These are phyloP conservation scores for Helarctos malayanus DNA, from an alignment of 2,797 vertebrate genomes.

Conservation along the genomic window DNA sequence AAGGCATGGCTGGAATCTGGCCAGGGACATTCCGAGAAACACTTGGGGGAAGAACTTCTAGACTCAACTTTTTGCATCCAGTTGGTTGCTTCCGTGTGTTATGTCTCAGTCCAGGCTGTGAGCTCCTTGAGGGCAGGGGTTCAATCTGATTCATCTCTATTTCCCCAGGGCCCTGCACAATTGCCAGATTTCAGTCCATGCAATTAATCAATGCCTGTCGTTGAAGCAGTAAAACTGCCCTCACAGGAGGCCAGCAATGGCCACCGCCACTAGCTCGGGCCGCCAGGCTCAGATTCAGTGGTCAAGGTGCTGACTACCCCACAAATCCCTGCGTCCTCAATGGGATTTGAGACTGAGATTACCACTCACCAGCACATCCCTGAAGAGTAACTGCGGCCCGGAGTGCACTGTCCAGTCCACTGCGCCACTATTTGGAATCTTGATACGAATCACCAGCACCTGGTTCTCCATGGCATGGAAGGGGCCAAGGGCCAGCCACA, in stretches of 20 bases:
- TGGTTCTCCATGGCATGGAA: conserved; percentile 94
- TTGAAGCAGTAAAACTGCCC: neutral
- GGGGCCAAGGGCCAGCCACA: conserved; percentile 92
- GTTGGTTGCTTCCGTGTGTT: neutral
- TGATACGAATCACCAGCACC: conserved; percentile 97
- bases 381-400: conserved; percentile 95
- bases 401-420: conserved; percentile 97
- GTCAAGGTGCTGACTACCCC: neutral
- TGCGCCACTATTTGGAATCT: conserved; percentile 94
- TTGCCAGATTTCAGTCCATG: neutral
- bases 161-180: neutral
- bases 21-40: neutral
- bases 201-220: conserved; percentile 5
- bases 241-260: neutral
- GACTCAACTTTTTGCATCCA: neutral
- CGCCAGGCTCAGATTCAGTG: neutral
- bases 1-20: neutral
- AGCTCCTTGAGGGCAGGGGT: neutral
- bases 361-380: conserved; percentile 95
- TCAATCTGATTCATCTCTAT: neutral
- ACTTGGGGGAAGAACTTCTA: neutral
- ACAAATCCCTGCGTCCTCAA: neutral
- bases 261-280: neutral
- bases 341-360: neutral
- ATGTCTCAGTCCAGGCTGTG: neutral